These are phyloP conservation scores for Sphaeramia orbicularis DNA, from an alignment of 2,797 vertebrate species.

Conservation along the genomic window DNA sequence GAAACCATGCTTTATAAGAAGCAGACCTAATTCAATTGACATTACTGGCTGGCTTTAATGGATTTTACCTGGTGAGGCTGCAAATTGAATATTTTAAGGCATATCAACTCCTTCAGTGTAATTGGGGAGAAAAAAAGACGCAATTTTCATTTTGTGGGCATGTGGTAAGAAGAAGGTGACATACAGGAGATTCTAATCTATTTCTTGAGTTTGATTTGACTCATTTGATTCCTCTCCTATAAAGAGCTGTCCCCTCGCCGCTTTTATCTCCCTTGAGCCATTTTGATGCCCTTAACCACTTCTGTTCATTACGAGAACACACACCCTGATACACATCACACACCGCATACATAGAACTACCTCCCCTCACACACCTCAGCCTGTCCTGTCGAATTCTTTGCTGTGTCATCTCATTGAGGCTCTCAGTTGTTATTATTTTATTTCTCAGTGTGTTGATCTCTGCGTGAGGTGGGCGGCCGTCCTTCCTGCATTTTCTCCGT, in stretches of 20 bases:
- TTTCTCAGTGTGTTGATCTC: slow-evolving; percentile 64
- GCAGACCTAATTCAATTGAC: slow-evolving; percentile 76
- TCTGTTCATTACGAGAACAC: slow-evolving; percentile 16
- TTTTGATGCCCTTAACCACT: slow-evolving; percentile 53
- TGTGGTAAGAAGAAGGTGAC: slow-evolving; percentile 55
- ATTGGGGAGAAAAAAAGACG: slow-evolving; percentile 52
- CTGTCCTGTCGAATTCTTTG: slow-evolving; percentile 54
- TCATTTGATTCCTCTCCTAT: slow-evolving; percentile 29
- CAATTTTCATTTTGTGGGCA: slow-evolving; percentile 66
- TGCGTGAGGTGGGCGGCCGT: slow-evolving; percentile 49
- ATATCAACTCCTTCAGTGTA: slow-evolving; percentile 72
- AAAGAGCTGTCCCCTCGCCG: slow-evolving; percentile 32
- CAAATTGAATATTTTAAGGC: slow-evolving; percentile 77
- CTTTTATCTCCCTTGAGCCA: slow-evolving; percentile 62
- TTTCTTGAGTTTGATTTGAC: slow-evolving; percentile 55
- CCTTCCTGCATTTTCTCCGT: slow-evolving; percentile 53
- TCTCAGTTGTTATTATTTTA: slow-evolving; percentile 69
- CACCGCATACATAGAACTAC: slow-evolving; percentile 10
- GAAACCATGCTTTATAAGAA: slow-evolving; percentile 60
- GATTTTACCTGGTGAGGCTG: slow-evolving; percentile 77
- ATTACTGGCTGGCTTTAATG: slow-evolving; percentile 74
- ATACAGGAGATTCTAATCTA: slow-evolving; percentile 60
- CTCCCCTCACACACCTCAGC: slow-evolving; percentile 29
- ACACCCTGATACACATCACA: neutral
- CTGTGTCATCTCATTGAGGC: slow-evolving; percentile 61